Evolutionary conservation across 2,888 invertebrate species (phyloP), one percentile per base, ranked within the genome.

Genomic region (Drosophila barbarae): DNA sequence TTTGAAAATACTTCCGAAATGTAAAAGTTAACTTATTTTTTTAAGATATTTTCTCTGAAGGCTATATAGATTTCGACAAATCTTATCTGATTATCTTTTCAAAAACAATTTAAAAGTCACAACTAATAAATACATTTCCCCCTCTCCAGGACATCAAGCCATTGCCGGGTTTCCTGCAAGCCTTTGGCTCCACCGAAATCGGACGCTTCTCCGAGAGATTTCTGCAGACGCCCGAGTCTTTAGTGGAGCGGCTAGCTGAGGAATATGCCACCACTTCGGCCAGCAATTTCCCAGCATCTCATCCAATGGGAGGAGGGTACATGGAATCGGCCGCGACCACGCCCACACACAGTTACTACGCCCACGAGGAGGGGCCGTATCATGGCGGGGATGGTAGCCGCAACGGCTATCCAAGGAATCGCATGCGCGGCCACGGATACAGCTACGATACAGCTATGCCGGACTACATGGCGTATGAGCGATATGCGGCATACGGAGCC

Each of bases 171-270:
- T 95, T 95, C 86, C 95, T 95, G 87, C 95, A 95, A 90, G 95
- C 95, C 1, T 95, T 95, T 87, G 95, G 95, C 28, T 94, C 95
- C 30, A 95, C 95, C 26, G 95, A 95, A 89, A 94, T 95, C 72
- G 95, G 95, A n/a, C 93, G 94, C 72, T 95, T 95, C 79, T 93
- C 94, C 7, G 94, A 94, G 84, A 93, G 92, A 53, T 94, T 94
- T 72, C 69, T 87, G 36, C 85, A 87, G 59, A 85, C 85, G 13
- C 78, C 87, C 1, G 86, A 88, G 56, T 86, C 86, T 58, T 73
- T 87, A 1, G 76, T 84, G 5, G 85, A 86, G 42, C 76, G 76
- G 1, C 34, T 80, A 46, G 76, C 68, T 15, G 76, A 73, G 61
- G 75, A 74, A 5, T 79, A 76, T 15, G 71, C 69, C 7, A 42